Conservation (phyloP, 2,113 vertebrate genomes). For the Proterorhinus semilunaris region DNA sequence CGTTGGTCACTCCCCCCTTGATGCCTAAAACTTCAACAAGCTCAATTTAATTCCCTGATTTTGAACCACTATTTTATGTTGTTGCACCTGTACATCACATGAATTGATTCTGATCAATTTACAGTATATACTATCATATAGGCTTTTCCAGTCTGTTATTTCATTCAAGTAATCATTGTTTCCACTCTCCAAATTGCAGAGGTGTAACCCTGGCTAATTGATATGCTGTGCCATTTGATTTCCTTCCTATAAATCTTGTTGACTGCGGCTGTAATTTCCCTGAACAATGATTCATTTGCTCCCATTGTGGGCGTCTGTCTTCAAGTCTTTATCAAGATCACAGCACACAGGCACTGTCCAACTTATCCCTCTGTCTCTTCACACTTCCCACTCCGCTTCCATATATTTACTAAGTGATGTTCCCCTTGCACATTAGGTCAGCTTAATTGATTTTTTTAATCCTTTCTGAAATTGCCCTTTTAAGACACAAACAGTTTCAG, state of each 20-base stretch:
- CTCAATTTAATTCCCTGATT: conserved; percentile 18
- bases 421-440: background rate
- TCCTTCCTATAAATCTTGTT: conserved; percentile 50
- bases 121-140: conserved; percentile 29
- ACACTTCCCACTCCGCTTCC: background rate
- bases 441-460: conserved; percentile 39
- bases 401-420: conserved; percentile 22
- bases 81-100: conserved; percentile 10
- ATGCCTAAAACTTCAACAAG: background rate
- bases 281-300: conserved; percentile 49
- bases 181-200: conserved; percentile 25
- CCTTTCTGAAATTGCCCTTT: conserved; percentile 16
- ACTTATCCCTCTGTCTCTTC: conserved; percentile 2
- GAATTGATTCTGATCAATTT: conserved; percentile 7
- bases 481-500: conserved; percentile 18
- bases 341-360: conserved; percentile 4
- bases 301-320: conserved; percentile 38
- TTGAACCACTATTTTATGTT: conserved; percentile 22
- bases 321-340: conserved; percentile 48
- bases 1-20: conserved; percentile 5
- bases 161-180: conserved; percentile 38
- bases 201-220: conserved; percentile 57
- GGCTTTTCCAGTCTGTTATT: conserved; percentile 16
- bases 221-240: conserved; percentile 57
- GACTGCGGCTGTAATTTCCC: conserved; percentile 37